Conservation (phyloP, 1,140 invertebrate genomes). For the Drosophila santomea region DNA sequence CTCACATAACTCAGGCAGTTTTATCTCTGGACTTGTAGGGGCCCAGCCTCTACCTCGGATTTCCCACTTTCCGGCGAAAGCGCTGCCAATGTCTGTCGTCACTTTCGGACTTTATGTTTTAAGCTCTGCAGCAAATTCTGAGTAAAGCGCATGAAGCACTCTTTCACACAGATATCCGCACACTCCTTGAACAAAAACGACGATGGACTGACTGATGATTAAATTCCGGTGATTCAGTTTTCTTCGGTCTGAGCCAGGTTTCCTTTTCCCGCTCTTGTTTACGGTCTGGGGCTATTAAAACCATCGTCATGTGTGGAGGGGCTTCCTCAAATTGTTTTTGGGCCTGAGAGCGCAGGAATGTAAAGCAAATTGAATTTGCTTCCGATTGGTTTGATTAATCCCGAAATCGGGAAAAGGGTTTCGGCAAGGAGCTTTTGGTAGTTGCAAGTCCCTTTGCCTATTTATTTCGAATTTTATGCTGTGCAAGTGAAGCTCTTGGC, state of each 20-base stretch:
- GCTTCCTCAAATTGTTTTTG: conserved; percentile 6
- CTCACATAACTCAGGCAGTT: conserved; percentile 24
- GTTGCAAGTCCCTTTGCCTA: neutral
- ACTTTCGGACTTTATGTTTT: conserved; percentile 31
- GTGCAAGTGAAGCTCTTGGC: conserved; percentile 6
- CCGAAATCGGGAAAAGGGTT: neutral
- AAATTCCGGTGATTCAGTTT: conserved; percentile 72
- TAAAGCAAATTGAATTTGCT: conserved; percentile 20
- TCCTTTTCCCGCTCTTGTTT: conserved; percentile 3
- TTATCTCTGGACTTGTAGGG: conserved; percentile 23
- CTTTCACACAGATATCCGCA: conserved; percentile 10
- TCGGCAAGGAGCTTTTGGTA: neutral
- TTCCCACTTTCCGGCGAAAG: conserved; percentile 17
- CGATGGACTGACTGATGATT: conserved; percentile 52
- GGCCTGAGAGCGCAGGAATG: conserved; percentile 1
- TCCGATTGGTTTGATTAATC: conserved; percentile 43
- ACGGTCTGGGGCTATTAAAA: conserved; percentile 20
- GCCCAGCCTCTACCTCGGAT: conserved; percentile 16
- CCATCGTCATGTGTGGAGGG: conserved; percentile 1
- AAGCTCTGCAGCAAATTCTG: conserved; percentile 56
- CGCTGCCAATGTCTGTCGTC: conserved; percentile 10
- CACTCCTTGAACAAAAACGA: conserved; percentile 4
- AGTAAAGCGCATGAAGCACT: conserved; percentile 58
- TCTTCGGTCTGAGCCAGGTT: neutral
- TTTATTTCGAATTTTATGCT: conserved; percentile 9